These are phyloP conservation scores for Ophiodon elongatus DNA, from an alignment of 2,113 vertebrate species.

Conservation along the genomic window DNA sequence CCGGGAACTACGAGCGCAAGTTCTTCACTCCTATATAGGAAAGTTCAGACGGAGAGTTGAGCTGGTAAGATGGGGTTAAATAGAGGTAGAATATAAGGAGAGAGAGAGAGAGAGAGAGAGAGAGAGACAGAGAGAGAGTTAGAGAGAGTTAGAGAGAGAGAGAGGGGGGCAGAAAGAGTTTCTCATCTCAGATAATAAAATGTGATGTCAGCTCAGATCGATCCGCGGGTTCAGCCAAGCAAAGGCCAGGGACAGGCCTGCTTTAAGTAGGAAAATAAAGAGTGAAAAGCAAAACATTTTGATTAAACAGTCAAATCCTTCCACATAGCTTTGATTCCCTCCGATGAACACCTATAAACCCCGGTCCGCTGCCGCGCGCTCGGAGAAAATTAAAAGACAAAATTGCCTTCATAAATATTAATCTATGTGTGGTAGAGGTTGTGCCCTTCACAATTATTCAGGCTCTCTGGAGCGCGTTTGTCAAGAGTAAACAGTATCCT, in stretches of 20 bases:
- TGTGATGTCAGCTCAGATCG: constrained; percentile 23
- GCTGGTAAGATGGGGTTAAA: constrained; percentile 31
- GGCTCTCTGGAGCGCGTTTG: constrained; percentile 66
- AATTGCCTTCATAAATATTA: constrained; percentile 80
- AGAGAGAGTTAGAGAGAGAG: too few relatives aligned
- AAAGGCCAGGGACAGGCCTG: constrained; percentile 22
- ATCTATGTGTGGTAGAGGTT: constrained; percentile 66
- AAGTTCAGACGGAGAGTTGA: constrained; percentile 22
- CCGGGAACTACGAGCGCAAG: constrained; percentile 35
- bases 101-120: background rate
- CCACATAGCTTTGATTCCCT: constrained; percentile 29
- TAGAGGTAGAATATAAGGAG: constrained; percentile 27
- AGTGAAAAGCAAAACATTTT: constrained; percentile 32
- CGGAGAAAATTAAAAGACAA: constrained; percentile 66
- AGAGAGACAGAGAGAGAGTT: background rate
- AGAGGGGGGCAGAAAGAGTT: background rate
- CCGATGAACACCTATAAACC: constrained; percentile 53
- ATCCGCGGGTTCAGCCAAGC: constrained; percentile 33
- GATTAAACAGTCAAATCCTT: constrained; percentile 30
- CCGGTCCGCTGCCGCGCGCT: constrained; percentile 17
- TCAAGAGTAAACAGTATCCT: constrained; percentile 75
- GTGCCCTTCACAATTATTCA: constrained; percentile 75
- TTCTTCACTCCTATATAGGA: constrained; percentile 23
- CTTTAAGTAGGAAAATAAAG: constrained; percentile 27
- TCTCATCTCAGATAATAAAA: constrained; percentile 52